A percentile compares a stretch with the other conserved stretches of the same genome.
These are phyloP conservation scores for Eupithecia vulgata DNA, from an alignment of 2,888 invertebrate genomes.

Conservation along the genomic window DNA sequence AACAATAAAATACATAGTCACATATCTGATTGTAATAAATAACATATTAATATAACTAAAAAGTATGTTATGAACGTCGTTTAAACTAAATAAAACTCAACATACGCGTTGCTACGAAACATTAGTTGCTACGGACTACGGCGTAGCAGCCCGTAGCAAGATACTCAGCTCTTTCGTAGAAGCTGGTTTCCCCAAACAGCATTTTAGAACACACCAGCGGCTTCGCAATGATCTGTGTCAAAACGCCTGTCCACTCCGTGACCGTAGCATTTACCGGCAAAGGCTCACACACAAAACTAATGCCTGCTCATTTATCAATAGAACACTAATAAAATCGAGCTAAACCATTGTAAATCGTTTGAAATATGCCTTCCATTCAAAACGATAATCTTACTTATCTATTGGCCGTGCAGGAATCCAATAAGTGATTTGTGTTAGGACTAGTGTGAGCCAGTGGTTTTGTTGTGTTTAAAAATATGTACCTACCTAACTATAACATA, in stretches of 20 bases:
- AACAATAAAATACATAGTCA: no score
- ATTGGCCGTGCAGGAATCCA: constrained; percentile 4
- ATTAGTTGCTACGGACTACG: neutral
- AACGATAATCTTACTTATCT: constrained; percentile 14
- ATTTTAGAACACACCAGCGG: neutral
- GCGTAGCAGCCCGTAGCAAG: neutral
- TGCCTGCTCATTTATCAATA: constrained; percentile 28
- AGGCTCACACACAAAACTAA: constrained; percentile 40
- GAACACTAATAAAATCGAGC: constrained; percentile 23
- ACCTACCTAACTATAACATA: no score
- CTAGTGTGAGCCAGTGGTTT: neutral
- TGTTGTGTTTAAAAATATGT: neutral
- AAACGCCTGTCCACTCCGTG: constrained; percentile 58
- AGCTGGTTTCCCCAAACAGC: constrained; percentile 21
- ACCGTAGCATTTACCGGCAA: constrained; percentile 65
- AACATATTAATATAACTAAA: no score
- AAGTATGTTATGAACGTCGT: no score
- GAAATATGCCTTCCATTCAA: constrained; percentile 18
- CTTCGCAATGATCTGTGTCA: constrained; percentile 8
- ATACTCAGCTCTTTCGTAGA: constrained; percentile 16
- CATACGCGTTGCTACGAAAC: neutral
- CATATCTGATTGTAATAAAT: no score
- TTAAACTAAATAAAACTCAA: no score
- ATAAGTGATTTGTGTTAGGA: neutral
- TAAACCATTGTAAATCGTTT: constrained; percentile 44